These are phyloP conservation scores for Phania funesta DNA, from an alignment of 2,888 invertebrate genomes.

Conservation along the genomic window DNA sequence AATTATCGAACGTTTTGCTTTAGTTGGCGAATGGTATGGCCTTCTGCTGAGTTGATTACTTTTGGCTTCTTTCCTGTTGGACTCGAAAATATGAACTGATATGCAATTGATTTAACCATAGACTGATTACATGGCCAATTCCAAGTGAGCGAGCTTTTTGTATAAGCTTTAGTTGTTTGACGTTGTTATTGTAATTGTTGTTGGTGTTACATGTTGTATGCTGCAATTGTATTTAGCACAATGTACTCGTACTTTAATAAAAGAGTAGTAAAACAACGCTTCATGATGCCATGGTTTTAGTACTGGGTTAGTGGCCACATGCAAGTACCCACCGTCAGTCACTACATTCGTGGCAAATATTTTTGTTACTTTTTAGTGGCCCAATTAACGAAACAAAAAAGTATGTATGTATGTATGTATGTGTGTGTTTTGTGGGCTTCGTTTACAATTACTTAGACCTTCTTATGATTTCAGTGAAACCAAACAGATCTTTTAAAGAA, in stretches of 20 bases:
- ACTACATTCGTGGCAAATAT: background rate
- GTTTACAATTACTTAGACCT: too few relatives aligned
- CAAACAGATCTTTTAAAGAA: too few relatives aligned
- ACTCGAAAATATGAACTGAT: conserved; percentile 64
- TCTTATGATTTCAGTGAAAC: too few relatives aligned
- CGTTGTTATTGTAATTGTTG: background rate
- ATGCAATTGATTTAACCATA: conserved; percentile 27
- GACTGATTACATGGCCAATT: conserved; percentile 49
- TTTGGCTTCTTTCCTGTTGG: conserved; percentile 62
- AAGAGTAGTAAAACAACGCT: conserved; percentile 8
- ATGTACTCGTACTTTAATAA: conserved; percentile 16
- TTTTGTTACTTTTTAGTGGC: conserved; percentile 43
- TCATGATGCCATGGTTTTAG: background rate
- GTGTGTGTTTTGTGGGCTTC: too few relatives aligned
- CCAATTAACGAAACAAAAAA: conserved; percentile 10
- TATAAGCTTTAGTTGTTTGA: conserved; percentile 4
- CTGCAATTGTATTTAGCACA: conserved; percentile 52
- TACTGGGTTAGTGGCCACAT: conserved; percentile 11
- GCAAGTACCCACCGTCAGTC: background rate
- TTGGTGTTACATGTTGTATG: conserved; percentile 48
- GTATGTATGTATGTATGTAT: too few relatives aligned
- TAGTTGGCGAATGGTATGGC: background rate
- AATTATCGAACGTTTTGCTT: background rate
- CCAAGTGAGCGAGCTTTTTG: conserved; percentile 1
- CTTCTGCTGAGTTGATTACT: conserved; percentile 37